Base-by-base conservation (phyloP, 2,113 vertebrate genomes). In the Progne subis region DNA sequence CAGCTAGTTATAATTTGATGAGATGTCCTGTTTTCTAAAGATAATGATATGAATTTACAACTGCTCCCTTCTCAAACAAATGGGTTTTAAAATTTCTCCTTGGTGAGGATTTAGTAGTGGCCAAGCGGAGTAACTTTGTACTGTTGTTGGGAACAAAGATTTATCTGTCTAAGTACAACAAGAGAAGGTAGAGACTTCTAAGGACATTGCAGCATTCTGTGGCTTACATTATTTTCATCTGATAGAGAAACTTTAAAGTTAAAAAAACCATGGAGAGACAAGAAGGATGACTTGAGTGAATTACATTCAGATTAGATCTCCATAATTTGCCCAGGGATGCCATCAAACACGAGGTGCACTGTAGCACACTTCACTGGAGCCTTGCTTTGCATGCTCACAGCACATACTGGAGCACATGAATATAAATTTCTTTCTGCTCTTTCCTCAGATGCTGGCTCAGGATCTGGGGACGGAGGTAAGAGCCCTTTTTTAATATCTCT, bases 401-500 rank as follows among this genome's bases (percentile, higher is more conserved):
- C 76, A 64, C 69, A 9, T 76, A 20, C 34, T 47, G 56, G 79
- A 79, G 71, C 59, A 74, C 37, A 25, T 68, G 69, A 92, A 94
- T 94, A 49, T 50, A 44, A 81, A 93, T 92, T 89, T 71, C 29
- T 39, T 81, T 95, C 69, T 96, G 80, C 87, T 94, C 28, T 94
- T 46, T 78, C 52, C 47, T 83, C 97, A 99, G 98, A 98, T 97
- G 97, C 98, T 7, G 98, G 98, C 94, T 99, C 98, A 52, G 98
- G 98, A 96, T 99, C 98, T 90, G 98, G 98, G 88, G 98, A 98
- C 14, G 98, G 98, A 98, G 98, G 98, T 99, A 98, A 97, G 98
- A 91, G 24, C 23, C 80, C 20, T 63, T 32, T 94, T 88, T 84
- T 95, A 88, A 63, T 94, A 70, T 89, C 63, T 52, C 56, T 88